A percentile compares a stretch with the other conserved stretches of the same genome.
phyloP scores from a whole-genome alignment of 2,113 vertebrate genomes.

The Misgurnus anguillicaudatus region DNA sequence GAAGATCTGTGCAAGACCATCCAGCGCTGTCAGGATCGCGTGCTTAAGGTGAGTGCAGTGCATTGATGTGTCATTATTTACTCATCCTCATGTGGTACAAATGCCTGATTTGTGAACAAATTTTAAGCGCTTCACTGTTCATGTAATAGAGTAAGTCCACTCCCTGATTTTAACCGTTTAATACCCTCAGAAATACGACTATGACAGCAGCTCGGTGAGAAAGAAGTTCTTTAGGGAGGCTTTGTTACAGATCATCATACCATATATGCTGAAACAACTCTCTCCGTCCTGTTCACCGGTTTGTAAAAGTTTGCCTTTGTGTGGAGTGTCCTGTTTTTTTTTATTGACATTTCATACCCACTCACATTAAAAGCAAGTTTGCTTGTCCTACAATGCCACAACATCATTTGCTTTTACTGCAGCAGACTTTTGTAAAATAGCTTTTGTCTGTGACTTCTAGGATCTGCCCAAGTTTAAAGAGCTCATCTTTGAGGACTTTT shows the following conservation, averaged over 20 bases:
- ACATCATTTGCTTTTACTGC: too few species aligned
- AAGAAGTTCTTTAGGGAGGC: constrained; percentile 97
- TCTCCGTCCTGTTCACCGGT: constrained; percentile 65
- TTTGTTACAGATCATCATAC: constrained; percentile 92
- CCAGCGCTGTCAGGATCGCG: constrained; percentile 90
- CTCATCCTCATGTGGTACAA: not conserved
- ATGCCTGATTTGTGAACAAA: too few species aligned
- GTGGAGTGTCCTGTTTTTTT: not conserved
- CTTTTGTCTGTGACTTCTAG: constrained; percentile 63
- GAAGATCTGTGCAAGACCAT: constrained; percentile 86
- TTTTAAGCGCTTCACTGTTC: too few species aligned
- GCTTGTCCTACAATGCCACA: too few species aligned
- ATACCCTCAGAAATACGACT: constrained; percentile 86
- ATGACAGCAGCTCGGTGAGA: constrained; percentile 92
- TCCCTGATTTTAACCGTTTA: not conserved
- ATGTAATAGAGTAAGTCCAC: too few species aligned
- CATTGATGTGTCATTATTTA: not conserved
- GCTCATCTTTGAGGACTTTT: constrained; percentile 94
- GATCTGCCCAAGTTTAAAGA: constrained; percentile 89
- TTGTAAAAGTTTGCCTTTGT: not conserved
- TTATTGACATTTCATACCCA: not conserved
- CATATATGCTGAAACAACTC: constrained; percentile 92
- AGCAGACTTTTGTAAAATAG: too few species aligned
- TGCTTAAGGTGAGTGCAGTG: constrained; percentile 85
- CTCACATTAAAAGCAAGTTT: not conserved